Base-by-base conservation (phyloP, 1,140 invertebrate species). In the Eurosta solidaginis region DNA sequence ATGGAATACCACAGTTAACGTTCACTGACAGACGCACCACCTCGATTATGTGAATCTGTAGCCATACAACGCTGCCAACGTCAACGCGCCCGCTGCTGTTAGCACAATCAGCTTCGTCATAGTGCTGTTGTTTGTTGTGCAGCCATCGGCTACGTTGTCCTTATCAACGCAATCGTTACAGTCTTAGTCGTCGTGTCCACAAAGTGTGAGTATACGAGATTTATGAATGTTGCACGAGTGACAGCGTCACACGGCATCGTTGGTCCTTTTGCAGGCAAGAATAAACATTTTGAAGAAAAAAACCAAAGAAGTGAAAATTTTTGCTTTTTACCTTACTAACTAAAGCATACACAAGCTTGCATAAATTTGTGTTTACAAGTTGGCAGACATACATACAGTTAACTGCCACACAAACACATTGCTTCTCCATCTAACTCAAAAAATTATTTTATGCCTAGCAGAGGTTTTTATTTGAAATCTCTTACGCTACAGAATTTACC, bases 21-120 rank as follows among this genome's bases (percentile, higher is more conserved):
- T 76, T 73, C 73, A 68, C 74, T 77, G 78, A 79, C 74, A 79
- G 78, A 79, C 78, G 78, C 75, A 77, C 78, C 78, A 79, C 74
- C 74, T 79, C 63, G 78, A 79, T 47, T 79, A 40, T 40, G 29
- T 68, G 33, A 68, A 42, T 68, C 59, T n/a, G 33, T 29, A 68
- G 36, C 33, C 59, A 40, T 22, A 68, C 33, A 68, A 33, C 3
- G n/a, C 33, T 33, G 59, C 33, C 59, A 68, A 68, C n/a, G 59
- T 20, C 22, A 68, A 40, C 49, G n/a, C n/a, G n/a, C n/a, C n/a
- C 20, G 49, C 49, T 52, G 49, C 22, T 22, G 49, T 68, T 40
- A 36, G 20, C 59, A 40, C 33, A 17, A 3, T 47, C 45, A n/a
- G n/a, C n/a, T n/a, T n/a, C n/a, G n/a, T n/a, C n/a, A n/a, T n/a